These are phyloP conservation scores for Gallinago solitaria DNA, from an alignment of 2,797 vertebrate genomes.

Conservation along the genomic window DNA sequence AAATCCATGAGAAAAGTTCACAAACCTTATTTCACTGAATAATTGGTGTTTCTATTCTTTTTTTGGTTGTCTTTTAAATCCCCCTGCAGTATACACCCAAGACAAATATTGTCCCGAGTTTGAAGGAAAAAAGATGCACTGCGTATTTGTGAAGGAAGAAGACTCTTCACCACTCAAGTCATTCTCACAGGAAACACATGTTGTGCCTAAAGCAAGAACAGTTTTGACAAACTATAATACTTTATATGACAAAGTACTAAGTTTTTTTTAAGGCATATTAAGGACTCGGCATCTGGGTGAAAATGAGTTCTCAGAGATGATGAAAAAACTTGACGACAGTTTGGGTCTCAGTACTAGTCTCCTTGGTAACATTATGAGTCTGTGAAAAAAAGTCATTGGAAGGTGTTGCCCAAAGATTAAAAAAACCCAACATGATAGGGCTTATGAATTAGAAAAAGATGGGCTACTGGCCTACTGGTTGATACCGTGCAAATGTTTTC, in stretches of 20 bases:
- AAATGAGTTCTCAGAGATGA: not conserved
- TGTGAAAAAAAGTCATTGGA: not conserved
- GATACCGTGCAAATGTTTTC: not conserved
- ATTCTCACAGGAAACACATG: not conserved
- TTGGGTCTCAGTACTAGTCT: not conserved
- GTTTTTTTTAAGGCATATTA: not conserved
- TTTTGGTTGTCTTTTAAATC: not conserved
- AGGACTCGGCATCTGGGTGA: not conserved
- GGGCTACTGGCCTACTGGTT: not conserved
- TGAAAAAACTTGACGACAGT: not conserved
- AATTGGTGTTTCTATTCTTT: not conserved
- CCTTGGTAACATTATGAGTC: not conserved
- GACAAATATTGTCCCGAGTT: not conserved
- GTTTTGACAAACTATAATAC: not conserved
- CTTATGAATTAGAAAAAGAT: not conserved
- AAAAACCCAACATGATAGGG: rapidly evolving
- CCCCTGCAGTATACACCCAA: not conserved
- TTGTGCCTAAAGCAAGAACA: not conserved
- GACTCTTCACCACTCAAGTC: not conserved
- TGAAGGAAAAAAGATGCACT: not conserved
- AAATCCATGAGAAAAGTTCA: not conserved
- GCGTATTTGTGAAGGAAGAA: not conserved
- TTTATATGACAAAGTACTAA: not conserved
- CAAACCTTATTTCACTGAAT: not conserved
- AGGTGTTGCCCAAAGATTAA: not conserved